A percentile compares a stretch with the other conserved stretches of the same genome.
Evolutionary conservation across 2,888 invertebrate species (phyloP).

Genomic region (Rhagonycha lutea): DNA sequence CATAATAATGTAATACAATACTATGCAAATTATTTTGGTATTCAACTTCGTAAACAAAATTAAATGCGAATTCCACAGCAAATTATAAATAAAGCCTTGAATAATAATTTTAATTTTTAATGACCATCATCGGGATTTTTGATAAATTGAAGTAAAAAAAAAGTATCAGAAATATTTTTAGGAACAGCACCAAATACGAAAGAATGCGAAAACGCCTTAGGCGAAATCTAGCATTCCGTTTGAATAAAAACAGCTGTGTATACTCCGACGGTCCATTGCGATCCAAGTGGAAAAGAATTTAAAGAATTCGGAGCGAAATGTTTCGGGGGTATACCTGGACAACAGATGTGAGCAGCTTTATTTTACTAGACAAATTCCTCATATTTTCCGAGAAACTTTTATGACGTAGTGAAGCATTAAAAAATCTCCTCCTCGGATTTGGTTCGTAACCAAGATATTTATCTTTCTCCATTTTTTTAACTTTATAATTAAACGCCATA

Average conservation of each 20-base stretch:
- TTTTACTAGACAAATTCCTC: not conserved
- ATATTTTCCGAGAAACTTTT: not conserved
- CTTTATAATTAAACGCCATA: not conserved
- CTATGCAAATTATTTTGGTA: slow-evolving; percentile 2
- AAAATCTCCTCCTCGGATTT: not conserved
- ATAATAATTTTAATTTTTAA: not conserved
- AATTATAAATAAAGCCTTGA: slow-evolving; percentile 3
- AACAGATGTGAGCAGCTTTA: not conserved
- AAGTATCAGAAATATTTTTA: not conserved
- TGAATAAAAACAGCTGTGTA: not conserved
- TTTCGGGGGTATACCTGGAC: not conserved
- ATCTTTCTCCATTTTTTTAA: not conserved
- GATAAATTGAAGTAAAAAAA: not conserved
- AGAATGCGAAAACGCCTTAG: not conserved
- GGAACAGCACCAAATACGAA: not conserved
- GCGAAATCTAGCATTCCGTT: not conserved
- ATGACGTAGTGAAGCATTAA: not conserved
- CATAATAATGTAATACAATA: not conserved
- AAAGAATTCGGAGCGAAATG: not conserved
- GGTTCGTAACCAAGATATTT: not conserved
- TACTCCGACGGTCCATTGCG: not conserved
- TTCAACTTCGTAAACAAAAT: not conserved
- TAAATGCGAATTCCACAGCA: not conserved
- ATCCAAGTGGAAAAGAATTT: not conserved
- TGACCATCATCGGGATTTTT: not conserved